Conservation (phyloP, 2,888 invertebrate genomes). For the Pheosia tremula region DNA sequence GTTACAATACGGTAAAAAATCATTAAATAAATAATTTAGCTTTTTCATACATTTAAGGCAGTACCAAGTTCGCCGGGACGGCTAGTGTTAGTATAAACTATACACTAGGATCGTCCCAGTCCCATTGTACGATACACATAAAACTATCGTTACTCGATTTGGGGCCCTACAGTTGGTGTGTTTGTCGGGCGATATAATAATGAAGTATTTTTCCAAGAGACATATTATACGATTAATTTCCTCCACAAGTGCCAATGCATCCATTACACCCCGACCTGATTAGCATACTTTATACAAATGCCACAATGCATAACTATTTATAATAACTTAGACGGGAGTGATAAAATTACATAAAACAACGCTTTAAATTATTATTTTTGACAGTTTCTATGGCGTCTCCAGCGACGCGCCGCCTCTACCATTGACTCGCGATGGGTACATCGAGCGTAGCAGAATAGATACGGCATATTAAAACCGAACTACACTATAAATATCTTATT, state of each 20-base stretch:
- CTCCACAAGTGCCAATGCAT: background rate
- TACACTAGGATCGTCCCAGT: too few species aligned
- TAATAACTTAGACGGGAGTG: constrained; percentile 1
- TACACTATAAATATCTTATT: background rate
- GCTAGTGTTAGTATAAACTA: too few species aligned
- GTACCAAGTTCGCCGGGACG: too few species aligned
- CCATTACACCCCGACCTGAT: background rate
- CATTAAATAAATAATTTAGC: too few species aligned
- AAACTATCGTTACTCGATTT: too few species aligned
- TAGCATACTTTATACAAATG: background rate
- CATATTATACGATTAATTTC: background rate
- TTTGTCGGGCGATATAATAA: too few species aligned
- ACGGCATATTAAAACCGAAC: constrained; percentile 17
- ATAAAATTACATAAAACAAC: constrained; percentile 3
- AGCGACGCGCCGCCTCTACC: constrained; percentile 5
- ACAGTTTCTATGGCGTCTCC: constrained; percentile 49
- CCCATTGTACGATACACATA: too few species aligned
- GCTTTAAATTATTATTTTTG: constrained; percentile 40
- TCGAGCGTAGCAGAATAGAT: constrained; percentile 19
- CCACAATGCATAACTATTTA: background rate
- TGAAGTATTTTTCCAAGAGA: too few species aligned
- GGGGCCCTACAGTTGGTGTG: too few species aligned
- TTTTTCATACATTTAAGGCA: too few species aligned
- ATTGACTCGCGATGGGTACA: background rate
- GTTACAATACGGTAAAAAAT: too few species aligned